Base-by-base conservation (phyloP, 2,113 vertebrate genomes). In the Ancistrus triradiatus region DNA sequence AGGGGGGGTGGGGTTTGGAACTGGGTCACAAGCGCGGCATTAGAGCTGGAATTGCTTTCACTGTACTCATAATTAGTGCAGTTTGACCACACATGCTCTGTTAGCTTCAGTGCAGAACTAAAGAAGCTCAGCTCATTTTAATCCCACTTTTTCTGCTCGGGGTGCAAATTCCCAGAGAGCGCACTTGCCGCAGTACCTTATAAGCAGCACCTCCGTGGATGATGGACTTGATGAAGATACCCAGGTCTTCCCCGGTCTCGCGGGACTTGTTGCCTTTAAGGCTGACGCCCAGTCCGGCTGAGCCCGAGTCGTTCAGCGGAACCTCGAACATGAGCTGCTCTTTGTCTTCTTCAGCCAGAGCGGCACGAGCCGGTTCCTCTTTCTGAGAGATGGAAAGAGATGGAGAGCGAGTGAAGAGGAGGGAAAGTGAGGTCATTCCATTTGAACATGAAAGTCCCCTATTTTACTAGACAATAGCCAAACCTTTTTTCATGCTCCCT, bases 211-310 rank as follows among this genome's bases (percentile, higher is more conserved):
- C 95, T 83, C 95, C 94, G 0, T 95, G 92, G 77, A 98, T 98
- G 68, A 98, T 80, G 5, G 94, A 96, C 76, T 98, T 98, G 81
- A 98, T 95, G 78, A 98, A 98, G 86, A 98, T 98, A 19, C 95
- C 95, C 77, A 98, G 86, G 82, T 98, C 95, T 18, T 91, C 90
- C 57, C 92, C 90, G 0, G 92, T 97, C 81, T 97, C 93, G 51
- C 92, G 85, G 56, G 95, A 93, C 80, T 97, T 98, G 84, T 98
- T 98, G 64, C 95, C 95, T 83, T 98, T 98, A 66, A 98, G 88
- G 82, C 95, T 98, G 80, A 98, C 79, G 4, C 95, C 95, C 17
- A 98, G 89, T 40, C 95, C 95, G 40, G 95, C 95, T 14, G 95
- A 97, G 28, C 95, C 95, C 0, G 90, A 92, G 73, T 98, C 95